phyloP scores from a whole-genome alignment of 2,113 vertebrate species.

The Nothocercus nigrocapillus region DNA sequence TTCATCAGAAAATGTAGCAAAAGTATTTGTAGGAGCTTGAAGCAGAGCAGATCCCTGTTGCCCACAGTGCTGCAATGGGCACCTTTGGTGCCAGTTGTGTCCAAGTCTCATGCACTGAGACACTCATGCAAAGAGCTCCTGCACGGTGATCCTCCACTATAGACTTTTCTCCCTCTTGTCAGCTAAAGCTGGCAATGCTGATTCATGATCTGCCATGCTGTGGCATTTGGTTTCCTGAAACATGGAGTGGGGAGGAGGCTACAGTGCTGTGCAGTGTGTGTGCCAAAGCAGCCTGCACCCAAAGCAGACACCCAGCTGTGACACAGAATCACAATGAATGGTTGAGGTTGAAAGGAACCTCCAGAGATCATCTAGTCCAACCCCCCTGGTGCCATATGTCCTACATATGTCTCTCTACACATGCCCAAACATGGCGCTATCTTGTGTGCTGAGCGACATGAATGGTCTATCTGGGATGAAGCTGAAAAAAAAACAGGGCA shows the following conservation, averaged over 20 bases:
- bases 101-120: not conserved
- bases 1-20: not conserved
- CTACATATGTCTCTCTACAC: not conserved
- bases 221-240: no score
- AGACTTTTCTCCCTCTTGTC: not conserved
- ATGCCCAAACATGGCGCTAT: not conserved
- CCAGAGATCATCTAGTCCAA: no score
- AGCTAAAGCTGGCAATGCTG: not conserved
- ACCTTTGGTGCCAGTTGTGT: not conserved
- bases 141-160: not conserved
- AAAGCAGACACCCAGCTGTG: not conserved
- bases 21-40: not conserved
- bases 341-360: no score
- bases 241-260: not conserved
- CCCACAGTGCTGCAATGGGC: not conserved
- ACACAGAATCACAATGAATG: no score
- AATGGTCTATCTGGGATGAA: not conserved
- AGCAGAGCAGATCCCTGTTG: not conserved
- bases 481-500: not conserved
- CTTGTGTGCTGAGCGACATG: not conserved
- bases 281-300: not conserved
- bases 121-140: not conserved
- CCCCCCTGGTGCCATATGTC: not conserved
- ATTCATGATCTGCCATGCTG: not conserved
- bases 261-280: not conserved